Percentiles rank a stretch among this genome's conserved stretches.
phyloP scores from a whole-genome alignment of 2,888 invertebrate species.

The Caenorhabditis sulstoni region DNA sequence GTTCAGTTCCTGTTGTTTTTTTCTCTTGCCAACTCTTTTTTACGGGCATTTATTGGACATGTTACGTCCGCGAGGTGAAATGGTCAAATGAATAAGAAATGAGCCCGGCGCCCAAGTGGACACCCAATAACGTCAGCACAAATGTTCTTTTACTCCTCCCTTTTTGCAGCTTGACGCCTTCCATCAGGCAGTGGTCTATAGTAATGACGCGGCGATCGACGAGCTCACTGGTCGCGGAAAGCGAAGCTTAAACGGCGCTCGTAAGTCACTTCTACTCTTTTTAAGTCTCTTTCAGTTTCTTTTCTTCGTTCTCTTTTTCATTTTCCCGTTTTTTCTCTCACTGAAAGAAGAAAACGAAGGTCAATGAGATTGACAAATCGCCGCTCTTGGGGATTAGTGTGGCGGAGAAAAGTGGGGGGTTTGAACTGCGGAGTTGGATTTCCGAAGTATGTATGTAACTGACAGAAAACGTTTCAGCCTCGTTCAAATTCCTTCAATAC shows the following conservation, averaged over 20 bases:
- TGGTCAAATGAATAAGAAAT: constrained; percentile 55
- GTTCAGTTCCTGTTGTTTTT: constrained; percentile 9
- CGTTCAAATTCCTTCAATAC: constrained; percentile 77
- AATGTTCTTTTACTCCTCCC: background rate
- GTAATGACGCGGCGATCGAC: constrained; percentile 73
- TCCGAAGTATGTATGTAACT: background rate
- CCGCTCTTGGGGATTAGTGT: constrained; percentile 28
- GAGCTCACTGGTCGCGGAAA: constrained; percentile 42
- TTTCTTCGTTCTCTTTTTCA: constrained; percentile 17
- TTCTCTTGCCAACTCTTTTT: background rate
- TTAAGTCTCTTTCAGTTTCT: constrained; percentile 4
- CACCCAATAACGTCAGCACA: background rate
- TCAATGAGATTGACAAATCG: constrained; percentile 44
- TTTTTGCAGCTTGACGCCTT: constrained; percentile 75
- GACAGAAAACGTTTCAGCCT: constrained; percentile 65
- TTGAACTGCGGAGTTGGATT: constrained; percentile 1
- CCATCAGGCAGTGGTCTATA: constrained; percentile 79
- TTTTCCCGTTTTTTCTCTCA: too few species aligned
- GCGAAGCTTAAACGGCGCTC: constrained; percentile 35
- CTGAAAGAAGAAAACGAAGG: constrained; percentile 13
- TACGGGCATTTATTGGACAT: background rate
- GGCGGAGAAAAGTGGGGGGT: too few species aligned
- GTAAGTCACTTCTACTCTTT: constrained; percentile 29
- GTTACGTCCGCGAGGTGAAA: background rate
- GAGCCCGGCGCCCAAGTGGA: background rate